Percentiles rank a stretch among this genome's conserved stretches.
phyloP scores from a whole-genome alignment of 2,113 vertebrate genomes.

The Macquaria australasica region DNA sequence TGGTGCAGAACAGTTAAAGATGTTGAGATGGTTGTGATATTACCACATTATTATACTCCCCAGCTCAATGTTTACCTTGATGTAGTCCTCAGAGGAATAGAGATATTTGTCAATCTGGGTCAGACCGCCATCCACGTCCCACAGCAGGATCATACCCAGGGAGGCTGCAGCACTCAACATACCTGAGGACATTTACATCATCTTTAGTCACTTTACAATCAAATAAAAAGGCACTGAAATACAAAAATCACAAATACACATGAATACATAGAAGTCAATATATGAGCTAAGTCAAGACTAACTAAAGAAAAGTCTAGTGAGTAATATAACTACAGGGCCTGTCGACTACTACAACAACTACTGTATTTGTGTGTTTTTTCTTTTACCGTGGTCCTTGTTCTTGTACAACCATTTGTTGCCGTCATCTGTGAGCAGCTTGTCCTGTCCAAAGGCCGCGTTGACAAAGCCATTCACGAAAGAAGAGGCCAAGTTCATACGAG shows the following conservation, averaged over 20 bases:
- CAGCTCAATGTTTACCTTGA: constrained; percentile 87
- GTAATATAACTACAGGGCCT: neutral
- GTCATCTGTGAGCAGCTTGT: constrained; percentile 97
- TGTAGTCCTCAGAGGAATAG: constrained; percentile 98
- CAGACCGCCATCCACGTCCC: constrained; percentile 97
- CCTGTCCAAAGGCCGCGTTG: constrained; percentile 97
- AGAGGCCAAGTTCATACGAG: constrained; percentile 98
- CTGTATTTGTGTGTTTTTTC: neutral
- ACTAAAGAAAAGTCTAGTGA: neutral
- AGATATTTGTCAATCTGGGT: constrained; percentile 99
- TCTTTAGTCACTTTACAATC: neutral
- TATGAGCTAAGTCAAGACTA: neutral
- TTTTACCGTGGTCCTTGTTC: constrained; percentile 97
- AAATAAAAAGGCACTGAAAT: neutral
- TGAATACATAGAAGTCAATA: neutral
- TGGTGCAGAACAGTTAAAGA: neutral
- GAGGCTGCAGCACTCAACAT: constrained; percentile 99
- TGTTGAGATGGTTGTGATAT: neutral
- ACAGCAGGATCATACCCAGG: constrained; percentile 95
- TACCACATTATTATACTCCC: neutral
- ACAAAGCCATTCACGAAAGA: constrained; percentile 99
- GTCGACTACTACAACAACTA: neutral
- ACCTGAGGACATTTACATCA: constrained; percentile 79
- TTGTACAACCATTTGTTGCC: constrained; percentile 99
- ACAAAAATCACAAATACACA: neutral